Base-by-base conservation (phyloP, 2,797 vertebrate genomes). In the Anabas testudineus region DNA sequence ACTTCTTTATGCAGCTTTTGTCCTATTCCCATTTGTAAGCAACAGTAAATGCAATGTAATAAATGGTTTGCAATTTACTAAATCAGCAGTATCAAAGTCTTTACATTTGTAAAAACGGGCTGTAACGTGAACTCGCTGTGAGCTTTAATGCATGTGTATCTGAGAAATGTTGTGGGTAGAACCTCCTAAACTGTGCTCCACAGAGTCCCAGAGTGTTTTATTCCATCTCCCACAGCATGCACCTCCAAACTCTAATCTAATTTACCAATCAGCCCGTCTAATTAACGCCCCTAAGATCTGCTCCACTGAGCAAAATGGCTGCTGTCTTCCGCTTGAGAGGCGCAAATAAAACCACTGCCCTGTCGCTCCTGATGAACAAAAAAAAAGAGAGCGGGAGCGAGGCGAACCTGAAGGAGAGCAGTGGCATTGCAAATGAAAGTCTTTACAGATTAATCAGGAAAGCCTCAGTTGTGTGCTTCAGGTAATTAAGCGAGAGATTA, bases 251-350 rank as follows among this genome's bases (percentile, higher is more conserved):
- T 78, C 74, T 82, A 77, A 90, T 91, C 80, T 91, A 87, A 93
- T 93, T 92, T 90, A 92, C 84, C 84, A 89, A 81, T 90, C 89
- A 87, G 76, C 3, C 71, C 72, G 63, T 47, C 57, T 90, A 91
- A 90, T 90, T 89, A 39, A 90, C 52, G 49, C 84, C 69, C 69
- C 83, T 84, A 80, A 89, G 89, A 90, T 89, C 81, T 89, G 82
- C 85, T 76, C 81, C 58, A 36, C 71, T 78, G 77, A 74, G 74
- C 82, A 76, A 88, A 87, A 88, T 85, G 81, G 59, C 75, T 85
- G 79, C 78, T 66, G 73, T 87, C 87, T 90, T 81, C 80, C 84
- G 78, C 87, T 91, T 37, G 24, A 86, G 81, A 80, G 83, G 71
- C 24, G 51, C 82, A 68, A 91, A 90, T 81, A 87, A 85, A 85